Base-by-base conservation (phyloP, 37 sponge, comb jelly and placozoan genomes). In the Ianthella basta region DNA sequence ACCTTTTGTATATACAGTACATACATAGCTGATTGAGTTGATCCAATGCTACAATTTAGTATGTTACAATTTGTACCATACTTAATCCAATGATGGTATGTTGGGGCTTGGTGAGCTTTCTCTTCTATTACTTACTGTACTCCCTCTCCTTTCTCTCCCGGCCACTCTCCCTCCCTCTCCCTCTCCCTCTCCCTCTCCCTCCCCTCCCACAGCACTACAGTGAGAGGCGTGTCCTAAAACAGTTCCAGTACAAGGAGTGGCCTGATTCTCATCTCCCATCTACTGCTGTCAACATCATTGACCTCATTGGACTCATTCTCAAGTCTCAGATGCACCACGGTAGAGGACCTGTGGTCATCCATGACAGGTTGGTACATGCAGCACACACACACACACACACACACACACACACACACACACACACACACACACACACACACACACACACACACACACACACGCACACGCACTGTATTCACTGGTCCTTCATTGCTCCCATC, bases 281-380 rank as follows among this genome's bases (percentile, higher is more conserved):
- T 44, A 73, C 73, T 20, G 64, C 89, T 21, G 25, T 72, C 16
- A 60, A 56, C 65, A 44, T 94, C 36, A 83, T 94, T 27, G 86
- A 90, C 70, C 84, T 94, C 33, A 90, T 94, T 27, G 88, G 79
- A 29, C 82, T 87, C 1, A 44, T 94, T n/a, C 84, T 87, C 44
- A 94, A 94, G 82, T 27, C 90, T 16, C 94, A 94, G 79, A 81
- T 83, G 10, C 75, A 61, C 56, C 34, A 64, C 50, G 90, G 93
- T 15, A 84, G 87, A 27, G 91, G 91, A 23, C 96, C 96, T 24
- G 87, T 96, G 15, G 85, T 90, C 32, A 82, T 93, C 33, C 96
- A 96, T 55, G 91, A 91, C 88, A 91, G 91, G 96, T 96, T 27
- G 53, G 83, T 82, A 39, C n/a, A n/a, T n/a, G n/a, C n/a, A n/a